These are phyloP conservation scores for Cantharis rufa DNA, from an alignment of 2,888 invertebrate genomes.

Conservation along the genomic window DNA sequence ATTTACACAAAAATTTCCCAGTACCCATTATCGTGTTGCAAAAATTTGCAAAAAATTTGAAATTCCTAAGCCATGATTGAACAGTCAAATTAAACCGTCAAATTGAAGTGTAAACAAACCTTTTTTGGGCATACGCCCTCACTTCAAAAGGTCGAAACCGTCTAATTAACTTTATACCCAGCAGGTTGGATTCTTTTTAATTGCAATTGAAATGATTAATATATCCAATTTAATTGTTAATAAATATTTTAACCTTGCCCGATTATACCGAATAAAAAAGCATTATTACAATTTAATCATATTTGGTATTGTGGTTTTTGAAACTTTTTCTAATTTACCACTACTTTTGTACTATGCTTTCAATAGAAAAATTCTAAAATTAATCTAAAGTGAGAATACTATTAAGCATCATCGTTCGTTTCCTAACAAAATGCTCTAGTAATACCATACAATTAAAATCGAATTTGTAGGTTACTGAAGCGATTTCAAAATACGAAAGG, in stretches of 20 bases:
- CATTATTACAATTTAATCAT: background rate
- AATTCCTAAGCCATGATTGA: background rate
- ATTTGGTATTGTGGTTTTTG: background rate
- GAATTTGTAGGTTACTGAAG: background rate
- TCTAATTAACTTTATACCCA: background rate
- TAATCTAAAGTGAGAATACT: background rate
- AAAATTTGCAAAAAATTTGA: background rate
- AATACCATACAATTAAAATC: conserved; percentile 8
- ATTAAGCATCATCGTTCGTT: background rate
- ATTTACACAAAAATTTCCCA: background rate
- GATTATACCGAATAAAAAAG: background rate
- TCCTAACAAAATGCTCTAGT: background rate
- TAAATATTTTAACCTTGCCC: background rate
- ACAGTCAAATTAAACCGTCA: background rate
- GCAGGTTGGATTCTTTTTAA: background rate
- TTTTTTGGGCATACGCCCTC: background rate
- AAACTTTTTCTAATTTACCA: background rate
- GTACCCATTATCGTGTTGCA: background rate
- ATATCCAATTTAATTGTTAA: background rate
- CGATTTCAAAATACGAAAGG: background rate
- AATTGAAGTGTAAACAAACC: background rate
- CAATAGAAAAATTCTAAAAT: background rate
- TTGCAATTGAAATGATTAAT: background rate
- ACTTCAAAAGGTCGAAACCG: background rate
- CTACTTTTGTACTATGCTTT: background rate